phyloP scores from a whole-genome alignment of 2,113 vertebrate species.

The Taurulus bubalis region DNA sequence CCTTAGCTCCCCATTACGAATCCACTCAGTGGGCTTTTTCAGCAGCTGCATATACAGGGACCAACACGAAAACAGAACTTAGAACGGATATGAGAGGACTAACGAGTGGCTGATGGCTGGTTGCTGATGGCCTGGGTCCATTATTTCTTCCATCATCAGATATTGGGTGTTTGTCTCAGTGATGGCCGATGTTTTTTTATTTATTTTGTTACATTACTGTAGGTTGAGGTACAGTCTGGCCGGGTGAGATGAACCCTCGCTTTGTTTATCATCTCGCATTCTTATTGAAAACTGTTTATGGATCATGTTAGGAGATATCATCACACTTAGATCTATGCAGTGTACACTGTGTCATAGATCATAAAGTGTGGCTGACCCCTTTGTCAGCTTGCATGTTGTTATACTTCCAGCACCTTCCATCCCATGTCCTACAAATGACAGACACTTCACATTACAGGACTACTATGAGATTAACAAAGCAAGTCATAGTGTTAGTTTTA shows the following conservation, averaged over 20 bases:
- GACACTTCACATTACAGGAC: neutral
- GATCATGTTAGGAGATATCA: neutral
- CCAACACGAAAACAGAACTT: slow-evolving; percentile 71
- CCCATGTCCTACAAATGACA: too few species aligned
- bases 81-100: slow-evolving; percentile 54
- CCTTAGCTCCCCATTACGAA: slow-evolving; percentile 64
- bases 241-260: slow-evolving; percentile 1
- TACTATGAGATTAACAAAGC: neutral
- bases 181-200: slow-evolving; percentile 40
- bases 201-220: slow-evolving; percentile 34
- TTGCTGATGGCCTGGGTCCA: slow-evolving; percentile 59
- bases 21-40: slow-evolving; percentile 68
- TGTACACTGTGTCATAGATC: neutral
- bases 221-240: slow-evolving; percentile 3
- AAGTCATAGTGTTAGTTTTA: neutral
- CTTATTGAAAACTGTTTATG: neutral
- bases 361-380: too few species aligned
- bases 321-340: neutral
- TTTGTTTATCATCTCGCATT: neutral
- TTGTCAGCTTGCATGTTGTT: neutral
- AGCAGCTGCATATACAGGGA: slow-evolving; percentile 46
- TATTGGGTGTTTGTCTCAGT: slow-evolving; percentile 43
- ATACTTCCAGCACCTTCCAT: neutral
- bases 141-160: slow-evolving; percentile 66
- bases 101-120: slow-evolving; percentile 69